Evolutionary conservation across 92 coral and sea anemone species (phyloP), one percentile per base, ranked within the genome.

Genomic region (Montipora capitata): DNA sequence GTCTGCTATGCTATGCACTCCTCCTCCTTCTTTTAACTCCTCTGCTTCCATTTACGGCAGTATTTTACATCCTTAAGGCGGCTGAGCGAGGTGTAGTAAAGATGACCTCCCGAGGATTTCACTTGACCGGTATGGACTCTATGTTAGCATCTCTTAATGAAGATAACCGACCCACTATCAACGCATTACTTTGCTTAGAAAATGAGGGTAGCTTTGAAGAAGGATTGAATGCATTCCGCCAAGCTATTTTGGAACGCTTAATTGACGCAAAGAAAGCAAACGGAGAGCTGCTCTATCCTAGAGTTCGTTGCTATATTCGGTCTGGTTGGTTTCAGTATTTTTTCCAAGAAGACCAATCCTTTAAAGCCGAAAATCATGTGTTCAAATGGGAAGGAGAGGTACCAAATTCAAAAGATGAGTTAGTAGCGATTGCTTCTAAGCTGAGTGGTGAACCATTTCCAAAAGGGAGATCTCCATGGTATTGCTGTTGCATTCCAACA

Each of bases 251-350:
- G 41, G 88, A 87, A 56, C 94, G 98, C 9, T 79, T 96, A 85
- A 89, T 93, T 10, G 66, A 86, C 41, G 89, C 91, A 38, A 90
- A 82, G 72, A 74, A 93, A 40, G 69, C 79, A 4, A 58, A 79
- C 3, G 98, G 97, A 52, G 88, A 94, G 56, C 79, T 93, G 12
- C 18, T 44, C 2, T 94, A 82, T 61, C 96, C 96, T 15, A 92
- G 99, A 38, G 67, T 80, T 4, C 89, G 87, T 5, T 85, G 91
- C 81, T 70, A 82, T 74, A 82, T 96, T n/a, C 92, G 89, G 7
- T 94, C 93, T 1, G 99, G 99, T 10, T 84, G 70, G 65, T 93
- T 96, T 63, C 99, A 95, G 87, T 95, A 96, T 72, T 96, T 96
- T 73, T 92, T 96, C 40, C 91, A 95, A 56, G 92, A 96, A 45